A percentile compares a stretch with the other conserved stretches of the same genome.
Evolutionary conservation across 2,888 invertebrate species (phyloP).

Genomic region (Fragum whitleyi): DNA sequence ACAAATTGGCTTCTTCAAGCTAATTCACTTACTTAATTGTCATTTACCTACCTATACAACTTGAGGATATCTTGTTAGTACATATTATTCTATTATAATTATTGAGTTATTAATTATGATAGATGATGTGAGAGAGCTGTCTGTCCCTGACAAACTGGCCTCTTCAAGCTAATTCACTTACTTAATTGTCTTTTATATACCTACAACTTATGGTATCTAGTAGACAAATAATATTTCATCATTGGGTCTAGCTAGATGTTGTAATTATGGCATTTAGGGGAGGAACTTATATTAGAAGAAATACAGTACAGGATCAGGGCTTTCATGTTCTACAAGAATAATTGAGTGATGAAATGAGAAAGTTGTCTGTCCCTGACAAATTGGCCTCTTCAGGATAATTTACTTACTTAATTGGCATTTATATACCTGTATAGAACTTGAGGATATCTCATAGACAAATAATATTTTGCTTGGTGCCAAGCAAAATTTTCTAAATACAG

Average conservation of each 20-base stretch:
- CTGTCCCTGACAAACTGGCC: conserved; percentile 3
- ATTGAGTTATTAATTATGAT: conserved; percentile 15
- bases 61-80: not conserved
- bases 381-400: conserved; percentile 3
- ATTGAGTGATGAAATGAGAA: not conserved
- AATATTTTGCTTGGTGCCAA: too few species aligned
- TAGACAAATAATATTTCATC: too few species aligned
- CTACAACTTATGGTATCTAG: too few species aligned
- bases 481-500: too few species aligned
- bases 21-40: not conserved
- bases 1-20: not conserved
- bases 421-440: not conserved
- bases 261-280: too few species aligned
- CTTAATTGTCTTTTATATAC: not conserved
- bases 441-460: too few species aligned
- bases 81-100: too few species aligned
- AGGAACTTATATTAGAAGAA: too few species aligned
- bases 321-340: too few species aligned
- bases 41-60: not conserved
- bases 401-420: not conserved
- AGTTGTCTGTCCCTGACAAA: not conserved
- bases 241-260: too few species aligned
- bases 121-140: not conserved
- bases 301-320: too few species aligned
- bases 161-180: not conserved